Conservation (phyloP, 2,888 invertebrate genomes). For the Ormyrus pomaceus region DNA sequence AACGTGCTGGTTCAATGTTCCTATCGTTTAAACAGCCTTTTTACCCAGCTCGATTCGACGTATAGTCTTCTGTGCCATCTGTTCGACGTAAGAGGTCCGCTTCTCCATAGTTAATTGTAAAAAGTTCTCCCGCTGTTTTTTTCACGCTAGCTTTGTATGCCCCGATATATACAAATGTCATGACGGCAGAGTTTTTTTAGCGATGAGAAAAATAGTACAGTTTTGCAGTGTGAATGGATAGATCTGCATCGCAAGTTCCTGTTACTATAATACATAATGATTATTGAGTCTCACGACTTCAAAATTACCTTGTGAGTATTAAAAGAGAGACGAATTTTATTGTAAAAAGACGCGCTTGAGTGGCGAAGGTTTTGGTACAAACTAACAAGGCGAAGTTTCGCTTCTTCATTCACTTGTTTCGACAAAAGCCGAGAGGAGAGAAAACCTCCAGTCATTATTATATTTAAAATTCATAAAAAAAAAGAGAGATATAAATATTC, state of each 20-base stretch:
- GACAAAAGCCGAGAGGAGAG: constrained; percentile 50
- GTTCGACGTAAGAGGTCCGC: constrained; percentile 16
- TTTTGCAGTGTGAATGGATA: constrained; percentile 68
- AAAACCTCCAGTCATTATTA: not conserved
- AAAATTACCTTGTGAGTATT: constrained; percentile 39
- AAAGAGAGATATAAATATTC: constrained; percentile 39
- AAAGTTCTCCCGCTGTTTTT: constrained; percentile 11
- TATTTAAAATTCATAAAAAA: constrained; percentile 7
- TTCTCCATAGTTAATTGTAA: constrained; percentile 6
- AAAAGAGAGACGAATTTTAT: not conserved
- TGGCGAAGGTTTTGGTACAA: constrained; percentile 3
- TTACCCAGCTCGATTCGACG: constrained; percentile 43
- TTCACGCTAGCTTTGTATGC: constrained; percentile 18
- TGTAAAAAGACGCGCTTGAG: constrained; percentile 37
- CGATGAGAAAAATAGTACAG: constrained; percentile 32
- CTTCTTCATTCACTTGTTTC: constrained; percentile 47
- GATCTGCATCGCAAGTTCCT: constrained; percentile 65
- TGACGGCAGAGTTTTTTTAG: constrained; percentile 21
- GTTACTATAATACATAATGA: constrained; percentile 75
- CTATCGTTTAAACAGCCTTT: constrained; percentile 1
- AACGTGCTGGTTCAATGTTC: constrained; percentile 13
- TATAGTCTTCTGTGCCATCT: constrained; percentile 29
- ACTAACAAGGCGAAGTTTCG: constrained; percentile 11
- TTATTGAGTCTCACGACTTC: constrained; percentile 65
- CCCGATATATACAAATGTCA: not conserved